A percentile compares a stretch with the other conserved stretches of the same genome.
Evolutionary conservation across 2,888 invertebrate species (phyloP).

Genomic region (Parnassius apollo): DNA sequence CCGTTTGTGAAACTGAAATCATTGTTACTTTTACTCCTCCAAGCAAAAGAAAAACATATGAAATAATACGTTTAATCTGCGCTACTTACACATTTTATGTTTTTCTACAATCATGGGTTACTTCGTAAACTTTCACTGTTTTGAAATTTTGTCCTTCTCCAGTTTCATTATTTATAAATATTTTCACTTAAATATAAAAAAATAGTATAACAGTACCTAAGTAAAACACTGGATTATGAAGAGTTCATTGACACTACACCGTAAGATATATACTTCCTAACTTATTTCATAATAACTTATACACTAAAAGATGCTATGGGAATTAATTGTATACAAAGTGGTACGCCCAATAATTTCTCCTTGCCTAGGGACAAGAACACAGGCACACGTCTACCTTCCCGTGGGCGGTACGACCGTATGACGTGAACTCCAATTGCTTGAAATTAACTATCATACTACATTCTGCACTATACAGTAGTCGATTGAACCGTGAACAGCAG

Average conservation of each 20-base stretch:
- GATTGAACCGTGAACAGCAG: constrained; percentile 33
- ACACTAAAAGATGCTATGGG: constrained; percentile 39
- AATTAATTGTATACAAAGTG: constrained; percentile 48
- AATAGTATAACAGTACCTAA: neutral
- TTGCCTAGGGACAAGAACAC: constrained; percentile 42
- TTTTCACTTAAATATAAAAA: constrained; percentile 35
- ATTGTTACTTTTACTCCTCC: neutral
- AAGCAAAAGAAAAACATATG: neutral
- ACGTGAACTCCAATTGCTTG: constrained; percentile 55
- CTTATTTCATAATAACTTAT: constrained; percentile 15
- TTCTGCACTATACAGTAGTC: constrained; percentile 32
- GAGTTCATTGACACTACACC: constrained; percentile 40
- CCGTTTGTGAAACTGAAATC: neutral
- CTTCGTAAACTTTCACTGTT: constrained; percentile 12
- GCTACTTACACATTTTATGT: constrained; percentile 65
- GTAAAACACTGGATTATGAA: constrained; percentile 34
- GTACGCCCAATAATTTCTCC: constrained; percentile 53
- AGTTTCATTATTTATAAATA: constrained; percentile 4
- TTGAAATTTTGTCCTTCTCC: neutral
- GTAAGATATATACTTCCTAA: constrained; percentile 33
- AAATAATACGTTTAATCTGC: neutral
- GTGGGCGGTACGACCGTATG: constrained; percentile 74
- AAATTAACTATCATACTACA: constrained; percentile 60
- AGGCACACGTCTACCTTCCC: constrained; percentile 66
- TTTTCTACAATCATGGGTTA: constrained; percentile 4